A percentile compares a stretch with the other conserved stretches of the same genome.
Conservation (phyloP, 2,113 vertebrate species). For the Sapajus apella region DNA sequence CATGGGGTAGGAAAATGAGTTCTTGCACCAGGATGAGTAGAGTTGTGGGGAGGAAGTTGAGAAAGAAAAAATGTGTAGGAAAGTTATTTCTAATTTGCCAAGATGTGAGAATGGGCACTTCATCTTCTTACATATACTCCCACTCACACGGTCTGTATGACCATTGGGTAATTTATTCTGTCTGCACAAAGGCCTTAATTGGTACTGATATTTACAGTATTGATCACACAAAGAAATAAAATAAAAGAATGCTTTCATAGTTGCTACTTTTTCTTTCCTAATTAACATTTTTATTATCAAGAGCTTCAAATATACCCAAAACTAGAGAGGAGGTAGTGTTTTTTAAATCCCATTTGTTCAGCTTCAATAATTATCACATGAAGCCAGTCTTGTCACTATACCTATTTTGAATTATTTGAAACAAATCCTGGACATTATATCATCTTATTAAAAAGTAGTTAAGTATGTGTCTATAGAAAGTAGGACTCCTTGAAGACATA, state of each 20-base stretch:
- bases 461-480: neutral
- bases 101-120: neutral
- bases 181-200: neutral
- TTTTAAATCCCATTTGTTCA: neutral
- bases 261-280: neutral
- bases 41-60: neutral
- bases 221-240: slow-evolving; percentile 4
- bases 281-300: neutral
- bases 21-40: neutral
- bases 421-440: slow-evolving; percentile 10
- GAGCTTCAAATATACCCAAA: slow-evolving; percentile 9
- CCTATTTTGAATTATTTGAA: slow-evolving; percentile 27
- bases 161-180: neutral
- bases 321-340: neutral
- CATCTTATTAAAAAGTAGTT: slow-evolving; percentile 7
- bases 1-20: slow-evolving; percentile 6
- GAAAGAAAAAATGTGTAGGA: neutral
- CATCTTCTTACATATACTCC: neutral
- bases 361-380: neutral
- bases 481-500: neutral
- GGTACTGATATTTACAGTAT: neutral
- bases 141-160: fast-evolving
- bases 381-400: neutral
- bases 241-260: neutral
- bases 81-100: slow-evolving; percentile 13